Evolutionary conservation across 2,113 vertebrate genomes (phyloP).

Genomic region (Brienomyrus longianalis): DNA sequence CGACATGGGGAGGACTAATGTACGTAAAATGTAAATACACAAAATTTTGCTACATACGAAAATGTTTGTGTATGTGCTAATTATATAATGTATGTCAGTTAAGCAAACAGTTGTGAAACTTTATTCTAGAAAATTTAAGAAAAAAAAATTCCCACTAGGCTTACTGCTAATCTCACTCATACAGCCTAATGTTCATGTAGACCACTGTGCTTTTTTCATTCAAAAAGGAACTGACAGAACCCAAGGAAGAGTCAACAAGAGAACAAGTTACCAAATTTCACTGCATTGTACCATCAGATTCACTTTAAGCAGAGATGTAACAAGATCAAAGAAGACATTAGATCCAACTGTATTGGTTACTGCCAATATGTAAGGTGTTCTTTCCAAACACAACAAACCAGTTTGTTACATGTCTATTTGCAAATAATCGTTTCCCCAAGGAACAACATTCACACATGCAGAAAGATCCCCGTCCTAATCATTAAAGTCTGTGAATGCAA

Average conservation of each 20-base stretch:
- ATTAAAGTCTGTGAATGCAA: background rate
- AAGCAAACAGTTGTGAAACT: background rate
- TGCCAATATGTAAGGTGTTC: background rate
- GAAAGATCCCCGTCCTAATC: background rate
- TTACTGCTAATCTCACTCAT: background rate
- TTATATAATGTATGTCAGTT: background rate
- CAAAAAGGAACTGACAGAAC: background rate
- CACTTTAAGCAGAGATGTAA: background rate
- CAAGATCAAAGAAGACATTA: background rate
- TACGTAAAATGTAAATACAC: background rate
- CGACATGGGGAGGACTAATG: background rate
- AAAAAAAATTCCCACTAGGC: background rate
- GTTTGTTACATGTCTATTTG: background rate
- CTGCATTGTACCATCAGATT: background rate
- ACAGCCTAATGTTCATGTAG: background rate
- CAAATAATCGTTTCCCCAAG: background rate
- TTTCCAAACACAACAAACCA: background rate
- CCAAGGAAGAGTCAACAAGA: background rate
- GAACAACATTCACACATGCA: background rate
- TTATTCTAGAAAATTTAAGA: background rate
- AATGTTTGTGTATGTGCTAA: background rate
- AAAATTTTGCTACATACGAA: background rate
- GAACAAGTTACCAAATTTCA: background rate
- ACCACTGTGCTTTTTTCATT: background rate
- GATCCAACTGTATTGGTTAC: background rate